Evolutionary conservation across 2,113 vertebrate genomes (phyloP), one percentile per base, ranked within the genome.

Genomic region (Stictonetta naevosa): DNA sequence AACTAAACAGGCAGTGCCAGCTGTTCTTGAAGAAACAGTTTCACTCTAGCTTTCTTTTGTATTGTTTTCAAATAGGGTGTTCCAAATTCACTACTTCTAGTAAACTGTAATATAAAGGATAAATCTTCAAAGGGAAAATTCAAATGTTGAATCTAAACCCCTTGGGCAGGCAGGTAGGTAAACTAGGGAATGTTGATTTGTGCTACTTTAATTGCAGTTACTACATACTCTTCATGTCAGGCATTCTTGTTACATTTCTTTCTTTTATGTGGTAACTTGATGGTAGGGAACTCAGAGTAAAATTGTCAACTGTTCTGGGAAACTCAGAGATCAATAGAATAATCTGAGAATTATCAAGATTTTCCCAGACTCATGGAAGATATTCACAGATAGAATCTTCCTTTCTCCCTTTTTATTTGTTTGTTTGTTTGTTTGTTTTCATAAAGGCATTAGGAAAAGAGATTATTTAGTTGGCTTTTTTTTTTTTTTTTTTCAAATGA

Each of bases 91-190:
- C 10, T n/a, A 36, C 77, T 95, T 15, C 87, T 81, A 78, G 13
- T 75, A 85, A 92, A 74, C 29, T 8, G 53, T 58, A 56, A 76
- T 66, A 34, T 46, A n/a, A 79, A 77, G 34, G 21, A 79, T 67
- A 90, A 89, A 90, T 83, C 36, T 89, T 88, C 58, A 92, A 92
- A 96, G 64, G 8, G 15, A 68, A 91, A 79, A 85, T 40, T 73
- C 21, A 92, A 92, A 81, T 73, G 28, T 21, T 86, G 29, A 90
- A 94, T 86, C 13, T 91, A 91, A 58, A 52, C 44, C 59, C 29
- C n/a, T 48, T 56, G 59, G 66, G 11, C 44, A 90, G 58, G 48
- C n/a, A 94, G 18, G 48, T 56, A 52, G 18, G n/a, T 62, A 84
- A 95, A 72, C 23, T 19, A 69, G 29, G 17, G 34, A 52, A 88